phyloP scores from a whole-genome alignment of 2,888 invertebrate species.

The Watsonalla cultraria region DNA sequence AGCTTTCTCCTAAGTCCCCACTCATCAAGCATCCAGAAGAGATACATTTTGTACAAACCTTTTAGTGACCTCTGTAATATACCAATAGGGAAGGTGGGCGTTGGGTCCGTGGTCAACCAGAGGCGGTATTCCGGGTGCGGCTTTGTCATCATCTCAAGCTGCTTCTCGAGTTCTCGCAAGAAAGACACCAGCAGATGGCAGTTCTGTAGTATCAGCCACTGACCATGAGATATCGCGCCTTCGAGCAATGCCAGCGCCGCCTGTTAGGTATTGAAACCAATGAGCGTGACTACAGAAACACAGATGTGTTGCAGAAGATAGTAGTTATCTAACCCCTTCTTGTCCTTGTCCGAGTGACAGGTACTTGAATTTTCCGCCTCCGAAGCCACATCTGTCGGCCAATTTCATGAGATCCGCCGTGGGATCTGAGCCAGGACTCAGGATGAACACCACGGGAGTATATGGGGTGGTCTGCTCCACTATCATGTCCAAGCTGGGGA shows the following conservation, averaged over 20 bases:
- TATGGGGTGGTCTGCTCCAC: slow-evolving; percentile 90
- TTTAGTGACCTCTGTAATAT: slow-evolving; percentile 91
- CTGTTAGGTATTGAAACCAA: slow-evolving; percentile 50
- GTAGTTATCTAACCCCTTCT: slow-evolving; percentile 81
- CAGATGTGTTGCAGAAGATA: neutral
- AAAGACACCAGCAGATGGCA: slow-evolving; percentile 92
- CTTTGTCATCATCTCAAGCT: slow-evolving; percentile 86
- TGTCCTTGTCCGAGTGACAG: slow-evolving; percentile 97
- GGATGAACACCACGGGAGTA: slow-evolving; percentile 94
- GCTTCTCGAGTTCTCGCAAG: slow-evolving; percentile 89
- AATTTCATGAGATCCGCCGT: slow-evolving; percentile 90
- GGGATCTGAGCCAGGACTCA: slow-evolving; percentile 97
- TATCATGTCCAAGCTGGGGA: slow-evolving; percentile 86
- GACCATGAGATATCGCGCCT: slow-evolving; percentile 85
- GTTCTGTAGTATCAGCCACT: slow-evolving; percentile 96
- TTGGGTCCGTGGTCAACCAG: slow-evolving; percentile 96
- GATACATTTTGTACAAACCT: slow-evolving; percentile 60
- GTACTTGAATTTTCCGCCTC: slow-evolving; percentile 89
- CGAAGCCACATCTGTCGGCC: slow-evolving; percentile 83
- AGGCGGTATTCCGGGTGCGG: slow-evolving; percentile 95
- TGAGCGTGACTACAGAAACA: no score
- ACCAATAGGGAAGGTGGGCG: slow-evolving; percentile 92
- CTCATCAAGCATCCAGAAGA: neutral
- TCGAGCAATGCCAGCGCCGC: slow-evolving; percentile 84
- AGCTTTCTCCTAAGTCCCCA: no score